A percentile compares a stretch with the other conserved stretches of the same genome.
Evolutionary conservation across 2,888 invertebrate genomes (phyloP).

Genomic region (Agrochola lychnidis): DNA sequence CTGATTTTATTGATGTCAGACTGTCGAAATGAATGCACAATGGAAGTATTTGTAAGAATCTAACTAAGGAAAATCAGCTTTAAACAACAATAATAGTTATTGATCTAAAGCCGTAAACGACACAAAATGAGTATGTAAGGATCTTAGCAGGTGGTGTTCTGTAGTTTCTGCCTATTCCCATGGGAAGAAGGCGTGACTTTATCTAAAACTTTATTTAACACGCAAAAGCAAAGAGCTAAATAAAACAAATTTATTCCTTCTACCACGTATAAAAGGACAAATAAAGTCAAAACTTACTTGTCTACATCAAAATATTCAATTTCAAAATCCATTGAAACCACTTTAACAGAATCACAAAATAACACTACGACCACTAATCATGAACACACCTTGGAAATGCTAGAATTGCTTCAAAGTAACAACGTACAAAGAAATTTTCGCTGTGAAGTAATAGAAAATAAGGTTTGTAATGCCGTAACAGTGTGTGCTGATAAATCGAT

Average conservation of each 20-base stretch:
- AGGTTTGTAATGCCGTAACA: conserved; percentile 13
- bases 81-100: background rate
- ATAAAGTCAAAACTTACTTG: conserved; percentile 44
- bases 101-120: background rate
- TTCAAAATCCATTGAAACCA: conserved; percentile 57
- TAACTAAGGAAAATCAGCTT: background rate
- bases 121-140: background rate
- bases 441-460: background rate
- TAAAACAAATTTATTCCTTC: background rate
- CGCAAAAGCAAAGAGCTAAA: background rate
- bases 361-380: conserved; percentile 43
- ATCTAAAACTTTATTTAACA: conserved; percentile 6
- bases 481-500: conserved; percentile 61
- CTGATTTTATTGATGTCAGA: conserved; percentile 14
- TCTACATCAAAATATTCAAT: conserved; percentile 57
- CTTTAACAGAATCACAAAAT: conserved; percentile 41
- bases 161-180: background rate
- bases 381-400: conserved; percentile 51
- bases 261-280: background rate
- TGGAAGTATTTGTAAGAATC: conserved; percentile 1
- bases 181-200: background rate
- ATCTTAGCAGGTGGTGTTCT: background rate
- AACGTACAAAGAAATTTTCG: conserved; percentile 18
- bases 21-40: background rate
- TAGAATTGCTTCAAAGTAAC: conserved; percentile 14